Percentiles rank a stretch among this genome's conserved stretches.
Conservation (phyloP, 2,888 invertebrate species). For the Bombyx huttoni region DNA sequence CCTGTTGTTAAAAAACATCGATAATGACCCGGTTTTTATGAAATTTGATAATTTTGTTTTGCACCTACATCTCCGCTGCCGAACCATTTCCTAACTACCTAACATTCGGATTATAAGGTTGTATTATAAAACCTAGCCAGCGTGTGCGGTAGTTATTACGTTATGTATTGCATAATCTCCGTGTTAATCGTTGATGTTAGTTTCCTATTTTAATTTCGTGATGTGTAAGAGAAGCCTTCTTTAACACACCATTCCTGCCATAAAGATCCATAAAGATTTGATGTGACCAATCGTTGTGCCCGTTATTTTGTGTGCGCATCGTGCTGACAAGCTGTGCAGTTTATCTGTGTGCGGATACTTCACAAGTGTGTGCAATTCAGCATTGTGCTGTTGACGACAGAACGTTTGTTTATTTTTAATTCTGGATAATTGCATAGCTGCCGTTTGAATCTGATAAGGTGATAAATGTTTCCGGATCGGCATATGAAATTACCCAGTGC, state of each 20-base stretch:
- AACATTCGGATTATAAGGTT: conserved; percentile 30
- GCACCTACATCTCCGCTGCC: conserved; percentile 62
- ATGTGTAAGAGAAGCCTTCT: conserved; percentile 38
- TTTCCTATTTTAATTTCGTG: conserved; percentile 32
- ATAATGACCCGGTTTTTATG: conserved; percentile 47
- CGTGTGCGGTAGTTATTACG: conserved; percentile 60
- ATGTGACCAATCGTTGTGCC: conserved; percentile 29
- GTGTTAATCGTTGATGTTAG: conserved; percentile 58
- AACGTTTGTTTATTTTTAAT: conserved; percentile 27
- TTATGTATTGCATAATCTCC: conserved; percentile 45
- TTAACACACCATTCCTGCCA: conserved; percentile 37
- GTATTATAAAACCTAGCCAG: conserved; percentile 48
- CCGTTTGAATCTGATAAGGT: conserved; percentile 1
- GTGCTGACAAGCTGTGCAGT: conserved; percentile 69
- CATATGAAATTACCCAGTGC: conserved; percentile 50
- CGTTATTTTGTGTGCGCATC: conserved; percentile 58
- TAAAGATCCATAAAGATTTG: conserved; percentile 16
- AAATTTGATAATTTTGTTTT: conserved; percentile 5
- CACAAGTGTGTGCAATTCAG: conserved; percentile 64
- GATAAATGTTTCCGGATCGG: conserved; percentile 4
- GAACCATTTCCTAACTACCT: conserved; percentile 47
- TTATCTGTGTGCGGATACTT: conserved; percentile 56
- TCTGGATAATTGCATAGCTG: conserved; percentile 47
- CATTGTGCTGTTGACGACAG: conserved; percentile 57
- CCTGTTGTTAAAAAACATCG: conserved; percentile 74